Conservation (phyloP, 2,888 invertebrate genomes). For the Oscheius onirici region DNA sequence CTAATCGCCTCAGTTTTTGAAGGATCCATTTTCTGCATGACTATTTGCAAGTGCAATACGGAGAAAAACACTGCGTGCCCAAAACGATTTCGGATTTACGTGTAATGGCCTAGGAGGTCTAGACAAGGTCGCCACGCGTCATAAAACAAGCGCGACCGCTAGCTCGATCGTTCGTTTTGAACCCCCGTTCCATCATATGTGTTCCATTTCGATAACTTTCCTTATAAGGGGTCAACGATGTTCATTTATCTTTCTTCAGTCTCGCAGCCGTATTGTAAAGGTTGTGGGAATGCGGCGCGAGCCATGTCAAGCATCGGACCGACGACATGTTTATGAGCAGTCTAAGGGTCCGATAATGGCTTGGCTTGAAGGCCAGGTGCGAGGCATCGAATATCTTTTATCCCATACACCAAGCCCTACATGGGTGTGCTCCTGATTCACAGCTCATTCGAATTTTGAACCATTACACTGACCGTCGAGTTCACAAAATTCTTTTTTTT, state of each 20-base stretch:
- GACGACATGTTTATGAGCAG: conserved; percentile 29
- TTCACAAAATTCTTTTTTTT: too few relatives aligned
- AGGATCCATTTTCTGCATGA: too few relatives aligned
- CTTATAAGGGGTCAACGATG: not conserved
- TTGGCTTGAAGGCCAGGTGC: conserved; percentile 19
- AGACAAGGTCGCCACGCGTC: conserved; percentile 30
- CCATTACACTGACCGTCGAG: too few relatives aligned
- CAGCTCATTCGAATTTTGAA: too few relatives aligned
- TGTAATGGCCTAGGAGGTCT: conserved; percentile 12
- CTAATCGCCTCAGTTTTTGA: too few relatives aligned
- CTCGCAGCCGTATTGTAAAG: conserved; percentile 5
- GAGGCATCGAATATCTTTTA: conserved; percentile 27
- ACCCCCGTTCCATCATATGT: conserved; percentile 2
- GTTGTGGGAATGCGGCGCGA: conserved; percentile 3
- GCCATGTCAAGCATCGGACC: conserved; percentile 8
- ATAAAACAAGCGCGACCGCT: conserved; percentile 31
- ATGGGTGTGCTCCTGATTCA: not conserved
- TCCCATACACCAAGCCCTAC: conserved; percentile 12
- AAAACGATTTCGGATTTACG: not conserved
- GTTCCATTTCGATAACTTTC: conserved; percentile 4
- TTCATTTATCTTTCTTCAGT: not conserved
- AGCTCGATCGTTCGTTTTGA: not conserved
- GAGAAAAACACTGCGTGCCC: not conserved
- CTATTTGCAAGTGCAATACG: not conserved
- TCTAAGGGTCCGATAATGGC: conserved; percentile 30